Conservation (phyloP, 1,140 invertebrate species). For the Cherax quadricarinatus region DNA sequence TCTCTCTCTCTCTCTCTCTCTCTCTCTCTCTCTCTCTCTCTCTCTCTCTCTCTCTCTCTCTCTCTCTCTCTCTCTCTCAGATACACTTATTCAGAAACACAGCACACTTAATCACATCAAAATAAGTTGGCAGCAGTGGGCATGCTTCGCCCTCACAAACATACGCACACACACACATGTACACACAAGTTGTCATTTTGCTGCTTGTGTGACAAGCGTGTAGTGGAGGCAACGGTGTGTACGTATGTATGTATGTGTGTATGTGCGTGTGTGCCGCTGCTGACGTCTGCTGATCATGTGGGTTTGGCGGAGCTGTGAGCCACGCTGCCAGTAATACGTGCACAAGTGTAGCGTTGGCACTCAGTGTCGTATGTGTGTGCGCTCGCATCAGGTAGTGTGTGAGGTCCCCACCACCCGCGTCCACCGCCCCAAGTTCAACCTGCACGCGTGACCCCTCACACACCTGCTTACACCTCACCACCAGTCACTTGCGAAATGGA, state of each 20-base stretch:
- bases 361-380: neutral
- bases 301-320: neutral
- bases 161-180: neutral
- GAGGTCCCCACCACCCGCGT: neutral
- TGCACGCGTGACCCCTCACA: neutral
- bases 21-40: too few species aligned
- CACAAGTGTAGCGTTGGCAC: neutral
- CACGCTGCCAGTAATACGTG: neutral
- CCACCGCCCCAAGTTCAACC: neutral
- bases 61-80: too few species aligned
- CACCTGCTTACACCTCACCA: neutral
- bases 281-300: constrained; percentile 9
- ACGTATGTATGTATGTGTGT: too few species aligned
- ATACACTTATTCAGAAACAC: too few species aligned
- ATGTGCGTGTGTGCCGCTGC: neutral
- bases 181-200: neutral
- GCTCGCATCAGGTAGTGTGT: neutral
- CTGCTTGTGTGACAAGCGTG: neutral
- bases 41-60: too few species aligned
- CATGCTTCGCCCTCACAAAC: neutral
- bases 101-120: too few species aligned
- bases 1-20: too few species aligned
- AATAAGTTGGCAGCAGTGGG: too few species aligned
- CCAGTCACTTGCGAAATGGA: too few species aligned
- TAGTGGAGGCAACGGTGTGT: neutral